These are phyloP conservation scores for Diorhabda sublineata DNA, from an alignment of 1,140 invertebrate species.

Conservation along the genomic window DNA sequence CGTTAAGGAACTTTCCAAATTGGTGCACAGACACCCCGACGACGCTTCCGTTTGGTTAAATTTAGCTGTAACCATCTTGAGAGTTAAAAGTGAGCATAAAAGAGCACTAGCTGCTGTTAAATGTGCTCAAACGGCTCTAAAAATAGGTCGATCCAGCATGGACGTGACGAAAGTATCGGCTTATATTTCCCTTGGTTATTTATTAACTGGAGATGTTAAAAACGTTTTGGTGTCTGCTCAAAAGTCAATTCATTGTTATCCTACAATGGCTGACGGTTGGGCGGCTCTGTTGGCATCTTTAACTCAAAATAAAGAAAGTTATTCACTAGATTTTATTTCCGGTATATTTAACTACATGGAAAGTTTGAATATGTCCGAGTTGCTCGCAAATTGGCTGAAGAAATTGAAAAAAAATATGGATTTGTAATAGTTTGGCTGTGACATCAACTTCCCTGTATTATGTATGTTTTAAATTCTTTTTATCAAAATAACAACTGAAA, in stretches of 20 bases:
- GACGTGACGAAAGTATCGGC: constrained; percentile 33
- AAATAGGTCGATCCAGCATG: constrained; percentile 34
- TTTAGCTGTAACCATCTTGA: constrained; percentile 35
- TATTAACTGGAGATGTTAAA: constrained; percentile 31
- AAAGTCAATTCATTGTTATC: constrained; percentile 41
- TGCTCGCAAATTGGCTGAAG: constrained; percentile 10
- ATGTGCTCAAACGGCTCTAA: constrained; percentile 36
- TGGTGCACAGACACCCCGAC: constrained; percentile 40
- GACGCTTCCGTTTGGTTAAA: constrained; percentile 36
- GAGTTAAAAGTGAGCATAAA: constrained; percentile 25
- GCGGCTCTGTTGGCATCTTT: constrained; percentile 9
- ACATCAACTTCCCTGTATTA: no score
- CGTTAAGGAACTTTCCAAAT: constrained; percentile 32
- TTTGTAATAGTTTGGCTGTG: background rate
- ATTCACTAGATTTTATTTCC: background rate
- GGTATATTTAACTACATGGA: constrained; percentile 4
- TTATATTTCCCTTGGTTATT: constrained; percentile 27
- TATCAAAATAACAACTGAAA: no score
- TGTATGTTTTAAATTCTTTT: no score
- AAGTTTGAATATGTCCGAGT: background rate
- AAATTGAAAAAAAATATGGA: background rate
- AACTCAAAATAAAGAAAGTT: background rate
- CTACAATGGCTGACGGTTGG: constrained; percentile 38
- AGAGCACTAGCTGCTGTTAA: constrained; percentile 29
- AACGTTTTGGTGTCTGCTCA: constrained; percentile 38